Evolutionary conservation across 1,140 invertebrate genomes (phyloP), one percentile per base, ranked within the genome.

Genomic region (Hyles vespertilio): DNA sequence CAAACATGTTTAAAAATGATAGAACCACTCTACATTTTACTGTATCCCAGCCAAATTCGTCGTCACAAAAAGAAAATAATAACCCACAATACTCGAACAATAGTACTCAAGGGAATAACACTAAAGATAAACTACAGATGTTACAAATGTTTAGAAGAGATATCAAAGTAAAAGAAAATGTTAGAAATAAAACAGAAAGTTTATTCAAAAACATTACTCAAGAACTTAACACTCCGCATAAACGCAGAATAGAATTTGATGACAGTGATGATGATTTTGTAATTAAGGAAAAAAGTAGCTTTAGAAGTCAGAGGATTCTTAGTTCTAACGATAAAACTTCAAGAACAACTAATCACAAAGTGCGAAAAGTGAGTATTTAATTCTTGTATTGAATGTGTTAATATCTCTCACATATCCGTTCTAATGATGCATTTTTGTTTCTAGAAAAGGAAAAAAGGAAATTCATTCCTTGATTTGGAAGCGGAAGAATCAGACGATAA

Each of bases 401-500:
- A 22, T n/a, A n/a, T 22, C 22, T 22, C 22, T 22, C 22, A 22
- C 22, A 22, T 22, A 22, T 22, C 22, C 22, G 0, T 22, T 22
- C 22, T 22, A 22, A 22, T 22, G 0, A 22, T 22, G 22, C 22
- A 22, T 22, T 22, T 22, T 22, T 48, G 5, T 56, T 63, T 69
- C 55, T 51, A 86, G 80, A 84, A 82, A 48, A 87, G 76, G 51
- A 77, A 57, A 36, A 84, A 82, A 60, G 60, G 50, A 7, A 69
- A 75, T 54, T 70, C 75, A 0, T 93, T 92, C 51, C 79, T 93
- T 52, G 80, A 91, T 12, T 70, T 91, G 57, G 92, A 93, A 74
- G 93, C 91, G 1, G 87, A 90, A 12, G 74, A 91, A 44, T 91
- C 91, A 2, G 83, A 83, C 2, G 81, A 87, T 44, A 76, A 83